Conservation (phyloP, 1,140 invertebrate genomes). For the Pinna nobilis region DNA sequence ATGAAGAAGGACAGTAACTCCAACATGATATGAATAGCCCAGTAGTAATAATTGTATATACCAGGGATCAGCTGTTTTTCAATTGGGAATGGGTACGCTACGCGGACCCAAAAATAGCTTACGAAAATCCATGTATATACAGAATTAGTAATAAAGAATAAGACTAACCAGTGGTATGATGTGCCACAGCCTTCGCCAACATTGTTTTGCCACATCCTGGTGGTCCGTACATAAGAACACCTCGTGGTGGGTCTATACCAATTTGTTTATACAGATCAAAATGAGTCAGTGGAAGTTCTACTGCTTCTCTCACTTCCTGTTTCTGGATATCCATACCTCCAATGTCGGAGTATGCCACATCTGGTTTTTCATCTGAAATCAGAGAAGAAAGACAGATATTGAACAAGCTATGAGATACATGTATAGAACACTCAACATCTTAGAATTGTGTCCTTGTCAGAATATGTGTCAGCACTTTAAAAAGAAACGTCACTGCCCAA, state of each 20-base stretch:
- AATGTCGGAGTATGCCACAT: constrained; percentile 97
- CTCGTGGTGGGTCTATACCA: constrained; percentile 90
- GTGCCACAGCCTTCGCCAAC: constrained; percentile 99
- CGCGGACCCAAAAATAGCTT: too few relatives aligned
- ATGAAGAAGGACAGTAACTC: too few relatives aligned
- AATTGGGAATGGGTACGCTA: too few relatives aligned
- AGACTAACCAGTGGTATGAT: constrained; percentile 90
- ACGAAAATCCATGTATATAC: too few relatives aligned
- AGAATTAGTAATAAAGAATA: constrained; percentile 1
- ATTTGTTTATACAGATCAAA: constrained; percentile 99
- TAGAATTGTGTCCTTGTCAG: too few relatives aligned
- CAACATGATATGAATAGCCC: too few relatives aligned
- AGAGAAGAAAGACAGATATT: too few relatives aligned
- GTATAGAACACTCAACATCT: not conserved
- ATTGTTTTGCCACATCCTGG: constrained; percentile 88
- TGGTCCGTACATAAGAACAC: constrained; percentile 98
- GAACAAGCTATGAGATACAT: not conserved
- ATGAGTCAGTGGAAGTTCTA: constrained; percentile 97
- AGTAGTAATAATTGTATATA: too few relatives aligned
- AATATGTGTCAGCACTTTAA: too few relatives aligned
- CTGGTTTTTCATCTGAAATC: constrained; percentile 94
- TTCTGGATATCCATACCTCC: constrained; percentile 99
- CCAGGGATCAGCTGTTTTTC: too few relatives aligned
- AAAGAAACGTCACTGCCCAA: too few relatives aligned
- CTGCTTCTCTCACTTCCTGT: constrained; percentile 99